Base-by-base conservation (phyloP, 1,140 invertebrate species). In the Anoplolepis gracilipes region DNA sequence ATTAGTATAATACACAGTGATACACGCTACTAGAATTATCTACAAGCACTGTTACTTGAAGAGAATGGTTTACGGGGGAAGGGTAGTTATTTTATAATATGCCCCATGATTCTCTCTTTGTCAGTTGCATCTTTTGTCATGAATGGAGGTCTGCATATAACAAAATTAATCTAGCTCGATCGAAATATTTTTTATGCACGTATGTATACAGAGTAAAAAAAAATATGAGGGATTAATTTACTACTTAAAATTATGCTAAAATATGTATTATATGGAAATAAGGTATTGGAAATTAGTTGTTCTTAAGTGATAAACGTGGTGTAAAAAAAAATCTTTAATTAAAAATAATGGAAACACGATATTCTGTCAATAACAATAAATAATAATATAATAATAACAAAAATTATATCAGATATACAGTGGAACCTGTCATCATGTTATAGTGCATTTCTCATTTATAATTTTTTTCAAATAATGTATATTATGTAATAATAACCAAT, bases 1-100 rank as follows among this genome's bases (percentile, higher is more conserved):
- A 84, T 84, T 76, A 84, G 13, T 77, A 64, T 77, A 77, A 22
- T 76, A 49, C 46, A 49, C 46, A 55, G n/a, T 39, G 30, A 62
- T 64, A 77, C 10, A 64, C 16, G 53, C 16, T 11, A 22, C 76
- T 64, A 84, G n/a, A n/a, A 77, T 64, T n/a, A n/a, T 79, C 53
- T 61, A 61, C 53, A 82, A 73, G 67, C 78, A 39, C 53, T 72
- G 33, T 69, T 55, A 69, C 4, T 46, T 39, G 19, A 22, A 42
- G 6, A 64, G 19, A 46, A 7, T 33, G 22, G 4, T 25, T 10
- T 25, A 25, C 10, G 39, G 28, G 19, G 19, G n/a, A n/a, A n/a
- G n/a, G n/a, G n/a, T n/a, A n/a, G 42, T 49, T 49, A 55, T 33
- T 33, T 36, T 46, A 30, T 72, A 59, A 81, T n/a, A n/a, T 42